phyloP scores from a whole-genome alignment of 2,113 vertebrate genomes.

The Malurus elegans region DNA sequence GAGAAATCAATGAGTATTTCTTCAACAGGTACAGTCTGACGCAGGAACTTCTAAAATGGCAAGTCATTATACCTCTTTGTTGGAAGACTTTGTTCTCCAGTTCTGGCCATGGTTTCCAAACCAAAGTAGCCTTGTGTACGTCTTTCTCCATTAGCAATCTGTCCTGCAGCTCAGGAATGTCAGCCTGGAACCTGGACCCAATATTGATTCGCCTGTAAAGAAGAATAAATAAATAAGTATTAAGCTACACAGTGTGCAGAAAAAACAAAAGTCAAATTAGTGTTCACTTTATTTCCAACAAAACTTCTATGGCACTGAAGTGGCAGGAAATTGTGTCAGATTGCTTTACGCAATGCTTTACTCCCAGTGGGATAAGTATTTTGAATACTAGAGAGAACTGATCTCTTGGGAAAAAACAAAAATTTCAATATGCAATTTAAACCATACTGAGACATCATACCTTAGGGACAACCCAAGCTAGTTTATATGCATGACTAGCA shows the following conservation, averaged over 20 bases:
- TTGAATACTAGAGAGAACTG: not conserved
- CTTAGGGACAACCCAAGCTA: not conserved
- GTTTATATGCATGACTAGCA: not conserved
- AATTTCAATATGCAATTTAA: not conserved
- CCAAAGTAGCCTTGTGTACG: conserved; percentile 79
- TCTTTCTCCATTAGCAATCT: conserved; percentile 70
- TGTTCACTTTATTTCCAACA: not conserved
- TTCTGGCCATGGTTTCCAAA: conserved; percentile 84
- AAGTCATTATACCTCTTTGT: conserved; percentile 76
- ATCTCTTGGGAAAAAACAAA: not conserved
- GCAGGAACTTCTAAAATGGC: not conserved
- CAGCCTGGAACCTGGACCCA: conserved; percentile 84
- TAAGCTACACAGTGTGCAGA: not conserved
- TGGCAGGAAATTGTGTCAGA: conserved; percentile 34
- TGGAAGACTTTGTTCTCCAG: conserved; percentile 79
- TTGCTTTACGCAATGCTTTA: not conserved
- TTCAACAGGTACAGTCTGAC: not conserved
- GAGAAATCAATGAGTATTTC: not conserved
- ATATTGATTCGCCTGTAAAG: conserved; percentile 83
- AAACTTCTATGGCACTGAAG: not conserved
- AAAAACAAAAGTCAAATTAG: not conserved
- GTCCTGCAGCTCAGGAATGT: conserved; percentile 81
- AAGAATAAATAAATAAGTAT: conserved; percentile 8
- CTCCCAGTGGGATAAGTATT: not conserved
- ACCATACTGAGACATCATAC: not conserved